Evolutionary conservation across 2,797 vertebrate genomes (phyloP), one percentile per base, ranked within the genome.

Genomic region (Heteromormyrus szaboi): DNA sequence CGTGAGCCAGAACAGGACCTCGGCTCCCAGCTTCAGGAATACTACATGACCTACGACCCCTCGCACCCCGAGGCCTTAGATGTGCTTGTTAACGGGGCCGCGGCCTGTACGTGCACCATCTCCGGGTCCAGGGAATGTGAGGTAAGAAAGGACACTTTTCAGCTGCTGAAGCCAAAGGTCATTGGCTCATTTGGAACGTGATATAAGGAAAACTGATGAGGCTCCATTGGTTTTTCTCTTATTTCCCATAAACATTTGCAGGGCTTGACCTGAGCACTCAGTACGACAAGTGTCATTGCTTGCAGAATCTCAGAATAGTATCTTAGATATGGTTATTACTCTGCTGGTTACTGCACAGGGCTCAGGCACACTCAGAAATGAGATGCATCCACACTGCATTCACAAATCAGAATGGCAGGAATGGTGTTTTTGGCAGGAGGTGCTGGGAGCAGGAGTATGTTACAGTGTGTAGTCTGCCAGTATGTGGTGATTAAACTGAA

Each of bases 21-120:
- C 93, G 99, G 97, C 95, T 97, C 98, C 93, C 99, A 99, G 93
- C 97, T 99, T 91, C 98, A 99, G 97, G 99, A 99, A 96, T 99
- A 99, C 96, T 99, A 99, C 93, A 99, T 99, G 98, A 99, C 99
- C 97, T 99, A 99, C 96, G 99, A 99, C 95, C 98, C 98, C 93
- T 95, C 96, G 91, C 97, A 98, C 93, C 97, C 98, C 88, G 98
- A 99, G 93, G 97, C 97, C 94, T 95, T 99, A 97, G 99, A 99
- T 94, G 97, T 99, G 96, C 96, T 99, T 0, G 97, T 98, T 91
- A 99, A 99, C 92, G 99, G 99, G 96, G 98, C 98, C 91, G 97
- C 97, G 89, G 97, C 98, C 96, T 99, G 98, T 96, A 99, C 98
- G 89, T 99, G 98, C 95, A 99, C 98, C 97, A 98, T 99, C 94